Evolutionary conservation across 2,113 vertebrate species (phyloP).

Genomic region (Corvus cornix): DNA sequence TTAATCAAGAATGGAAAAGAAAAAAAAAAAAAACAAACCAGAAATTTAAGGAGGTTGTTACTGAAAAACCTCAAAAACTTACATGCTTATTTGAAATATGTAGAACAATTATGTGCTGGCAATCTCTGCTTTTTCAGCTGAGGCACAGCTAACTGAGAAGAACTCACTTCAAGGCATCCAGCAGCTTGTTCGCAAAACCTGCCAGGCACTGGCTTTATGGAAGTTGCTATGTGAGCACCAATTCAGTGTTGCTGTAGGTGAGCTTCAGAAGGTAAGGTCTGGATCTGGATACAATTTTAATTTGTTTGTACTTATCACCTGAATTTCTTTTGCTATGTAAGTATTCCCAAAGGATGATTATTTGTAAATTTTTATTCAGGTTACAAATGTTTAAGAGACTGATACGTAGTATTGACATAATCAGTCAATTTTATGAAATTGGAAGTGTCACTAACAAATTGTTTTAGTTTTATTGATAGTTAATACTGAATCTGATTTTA

Average conservation of each 20-base stretch:
- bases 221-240: slow-evolving; percentile 96
- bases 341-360: neutral
- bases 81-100: neutral
- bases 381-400: neutral
- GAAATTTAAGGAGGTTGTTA: neutral
- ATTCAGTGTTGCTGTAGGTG: slow-evolving; percentile 89
- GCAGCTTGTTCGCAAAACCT: slow-evolving; percentile 91
- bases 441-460: neutral
- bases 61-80: neutral
- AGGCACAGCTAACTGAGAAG: slow-evolving; percentile 93
- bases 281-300: neutral
- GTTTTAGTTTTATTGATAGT: neutral
- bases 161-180: slow-evolving; percentile 92
- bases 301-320: neutral
- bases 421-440: neutral
- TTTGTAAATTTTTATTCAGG: neutral
- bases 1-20: neutral
- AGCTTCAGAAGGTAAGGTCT: slow-evolving; percentile 88
- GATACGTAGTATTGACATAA: neutral
- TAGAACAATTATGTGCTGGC: neutral
- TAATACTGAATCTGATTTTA: neutral
- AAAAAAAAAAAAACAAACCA: neutral
- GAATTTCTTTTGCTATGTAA: neutral
- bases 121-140: slow-evolving; percentile 71
- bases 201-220: slow-evolving; percentile 92